Percentiles rank a stretch among this genome's conserved stretches.
phyloP scores from a whole-genome alignment of 2,888 invertebrate genomes.

The Xylocampa areola region DNA sequence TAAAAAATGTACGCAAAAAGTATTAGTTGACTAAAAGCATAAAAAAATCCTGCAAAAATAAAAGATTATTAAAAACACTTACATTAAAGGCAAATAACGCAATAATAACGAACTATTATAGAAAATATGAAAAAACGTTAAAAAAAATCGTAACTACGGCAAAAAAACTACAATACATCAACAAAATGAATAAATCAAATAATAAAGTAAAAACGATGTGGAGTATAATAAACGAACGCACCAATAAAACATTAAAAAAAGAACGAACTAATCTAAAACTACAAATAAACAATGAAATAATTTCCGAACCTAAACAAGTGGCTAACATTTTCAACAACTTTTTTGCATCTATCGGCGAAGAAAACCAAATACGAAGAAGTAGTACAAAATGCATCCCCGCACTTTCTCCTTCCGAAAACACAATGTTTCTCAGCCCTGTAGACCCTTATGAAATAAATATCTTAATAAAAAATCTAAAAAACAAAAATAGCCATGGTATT shows the following conservation, averaged over 20 bases:
- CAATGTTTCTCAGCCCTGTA: not conserved
- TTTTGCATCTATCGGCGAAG: constrained; percentile 2
- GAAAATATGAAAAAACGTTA: constrained; percentile 8
- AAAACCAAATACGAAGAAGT: not conserved
- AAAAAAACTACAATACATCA: constrained; percentile 2
- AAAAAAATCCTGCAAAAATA: too few relatives aligned
- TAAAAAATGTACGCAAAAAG: too few relatives aligned
- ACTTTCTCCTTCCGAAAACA: not conserved
- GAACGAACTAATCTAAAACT: constrained; percentile 1
- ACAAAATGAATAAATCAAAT: too few relatives aligned
- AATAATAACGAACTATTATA: constrained; percentile 3
- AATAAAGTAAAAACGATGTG: too few relatives aligned
- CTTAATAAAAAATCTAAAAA: constrained; percentile 8
- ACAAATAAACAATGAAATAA: not conserved
- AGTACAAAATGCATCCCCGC: not conserved
- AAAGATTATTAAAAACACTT: constrained; percentile 4
- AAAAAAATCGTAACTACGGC: not conserved
- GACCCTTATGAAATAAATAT: not conserved
- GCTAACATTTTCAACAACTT: constrained; percentile 8
- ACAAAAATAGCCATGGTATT: constrained; percentile 5
- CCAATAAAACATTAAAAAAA: constrained; percentile 5
- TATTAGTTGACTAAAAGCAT: too few relatives aligned
- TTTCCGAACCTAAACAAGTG: not conserved
- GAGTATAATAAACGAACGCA: too few relatives aligned
- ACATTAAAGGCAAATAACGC: not conserved